Evolutionary conservation across 1,140 invertebrate species (phyloP), one percentile per base, ranked within the genome.

Genomic region (Vanessa atalanta): DNA sequence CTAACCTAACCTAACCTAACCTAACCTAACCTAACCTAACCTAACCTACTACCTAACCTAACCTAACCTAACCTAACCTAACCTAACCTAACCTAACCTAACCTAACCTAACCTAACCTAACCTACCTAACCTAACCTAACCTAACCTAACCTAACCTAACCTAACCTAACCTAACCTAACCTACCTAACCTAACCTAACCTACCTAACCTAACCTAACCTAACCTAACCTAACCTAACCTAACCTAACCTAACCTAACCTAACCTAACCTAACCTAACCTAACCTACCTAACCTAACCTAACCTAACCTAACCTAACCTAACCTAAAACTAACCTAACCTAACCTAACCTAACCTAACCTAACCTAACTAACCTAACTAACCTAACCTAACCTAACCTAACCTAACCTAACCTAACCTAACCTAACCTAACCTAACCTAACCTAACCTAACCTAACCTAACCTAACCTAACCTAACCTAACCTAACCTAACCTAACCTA

Each of bases 1-100:
- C 20, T 20, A 50, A 66, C 47, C 65, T 66, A 66, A 66, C 65
- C 65, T 66, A 13, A 47, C 8, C 8, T 47, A 13, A 47, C 20
- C 8, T 13, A 9, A 47, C 47, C 8, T 47, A 9, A 9, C 8
- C 13, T 8, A 9, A 47, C 8, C 47, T 9, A 9, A 47, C 47
- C 20, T 20, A 20, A 20, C 20, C 20, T 20, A 20, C 20, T 20
- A 20, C 20, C 20, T 20, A 20, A 47, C 20, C 20, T 20, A n/a
- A 20, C 26, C 26, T 4, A n/a, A 31, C 26, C 26, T 31, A n/a
- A 31, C 3, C 26, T 6, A 43, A 43, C 37, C 37, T 77, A 77
- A 43, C 37, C 37, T 43, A 43, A 43, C 37, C 37, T 77, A 72
- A 43, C 37, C 37, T 43, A 43, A 43, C 37, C 37, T 43, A 43